Evolutionary conservation across 1,140 invertebrate genomes (phyloP).

Genomic region (Drosophila malerkotliana): DNA sequence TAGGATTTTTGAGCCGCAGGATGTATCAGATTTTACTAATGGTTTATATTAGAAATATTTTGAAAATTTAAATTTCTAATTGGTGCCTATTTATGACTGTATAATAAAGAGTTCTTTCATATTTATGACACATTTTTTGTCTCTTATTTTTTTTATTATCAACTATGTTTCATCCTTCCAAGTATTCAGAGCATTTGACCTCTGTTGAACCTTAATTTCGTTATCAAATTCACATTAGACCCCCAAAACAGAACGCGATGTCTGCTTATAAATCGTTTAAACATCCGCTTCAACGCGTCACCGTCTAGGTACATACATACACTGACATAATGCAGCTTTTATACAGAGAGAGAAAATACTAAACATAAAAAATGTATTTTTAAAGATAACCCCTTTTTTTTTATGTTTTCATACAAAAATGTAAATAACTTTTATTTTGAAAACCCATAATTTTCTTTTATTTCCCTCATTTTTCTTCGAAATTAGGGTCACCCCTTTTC

Average conservation of each 20-base stretch:
- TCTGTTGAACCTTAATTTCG: conserved; percentile 21
- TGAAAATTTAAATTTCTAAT: no score
- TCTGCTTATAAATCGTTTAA: conserved; percentile 66
- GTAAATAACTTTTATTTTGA: neutral
- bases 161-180: neutral
- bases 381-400: neutral
- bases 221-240: conserved; percentile 32
- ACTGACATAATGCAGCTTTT: neutral
- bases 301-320: conserved; percentile 46
- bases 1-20: neutral
- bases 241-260: conserved; percentile 31
- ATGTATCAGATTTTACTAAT: neutral
- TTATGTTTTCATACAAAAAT: neutral
- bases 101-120: neutral
- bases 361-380: neutral
- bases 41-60: no score
- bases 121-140: neutral
- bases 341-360: conserved; percentile 2
- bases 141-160: neutral
- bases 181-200: conserved; percentile 19
- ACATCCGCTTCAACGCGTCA: conserved; percentile 62
- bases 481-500: neutral
- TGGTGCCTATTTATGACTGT: no score
- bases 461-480: no score
- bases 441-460: no score